Base-by-base conservation (phyloP, 2,888 invertebrate genomes). In the Megamerina dolium region DNA sequence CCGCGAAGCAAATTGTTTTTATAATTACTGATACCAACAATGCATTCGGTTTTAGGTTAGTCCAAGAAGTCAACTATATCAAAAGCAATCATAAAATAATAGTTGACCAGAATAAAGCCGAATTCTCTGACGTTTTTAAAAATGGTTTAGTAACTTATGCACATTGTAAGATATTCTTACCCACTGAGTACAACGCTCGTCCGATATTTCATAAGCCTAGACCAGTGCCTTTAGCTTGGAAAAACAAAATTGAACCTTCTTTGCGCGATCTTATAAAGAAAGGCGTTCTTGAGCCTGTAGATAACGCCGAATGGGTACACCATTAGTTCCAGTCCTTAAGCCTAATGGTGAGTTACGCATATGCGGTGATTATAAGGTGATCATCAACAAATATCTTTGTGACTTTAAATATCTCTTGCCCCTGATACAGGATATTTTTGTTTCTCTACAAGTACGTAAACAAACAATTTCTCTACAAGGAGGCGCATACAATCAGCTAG, bases 401-500 rank as follows among this genome's bases (percentile, higher is more conserved):
- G 20, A 19, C 35, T n/a, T n/a, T n/a, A n/a, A n/a, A n/a, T n/a
- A n/a, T n/a, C n/a, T n/a, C n/a, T n/a, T n/a, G n/a, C n/a, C 35
- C 8, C 13, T 20, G 12, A 35, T 35, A 8, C 21, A 21, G 14
- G 35, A 35, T 16, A 21, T 35, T 10, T 35, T 35, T 21, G 35
- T 23, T n/a, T 12, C 20, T 2, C 18, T 46, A 6, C n/a, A 43
- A 10, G 43, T n/a, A n/a, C n/a, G 37, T 23, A 12, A 26, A 9
- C n/a, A n/a, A n/a, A n/a, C n/a, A n/a, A n/a, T n/a, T n/a, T 26
- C 4, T 37, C 13, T 37, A 21, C 37, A 4, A 37, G 23, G 21
- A n/a, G 13, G 23, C 12, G 67, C 65, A 1, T 67, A 66, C 50
- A 56, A 59, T 33, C 68, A 70, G 49, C 39, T 64, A n/a, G n/a